phyloP scores from a whole-genome alignment of 2,113 vertebrate genomes.

The Dolichotis patagonum region DNA sequence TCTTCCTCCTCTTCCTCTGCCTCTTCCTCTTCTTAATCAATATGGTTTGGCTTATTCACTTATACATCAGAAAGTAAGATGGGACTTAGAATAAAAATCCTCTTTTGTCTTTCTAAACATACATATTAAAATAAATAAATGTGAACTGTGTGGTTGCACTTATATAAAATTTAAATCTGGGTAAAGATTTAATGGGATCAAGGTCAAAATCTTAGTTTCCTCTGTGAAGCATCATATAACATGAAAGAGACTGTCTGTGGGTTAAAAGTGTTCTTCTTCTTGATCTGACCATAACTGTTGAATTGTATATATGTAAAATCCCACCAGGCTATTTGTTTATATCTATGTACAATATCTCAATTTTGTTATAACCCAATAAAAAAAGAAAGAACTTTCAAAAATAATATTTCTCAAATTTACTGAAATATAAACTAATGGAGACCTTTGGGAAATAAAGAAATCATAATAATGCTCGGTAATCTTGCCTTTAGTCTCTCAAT shows the following conservation, averaged over 20 bases:
- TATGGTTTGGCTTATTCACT: neutral
- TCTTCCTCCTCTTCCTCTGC: too few species aligned
- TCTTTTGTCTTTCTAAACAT: constrained; percentile 21
- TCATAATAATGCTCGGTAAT: neutral
- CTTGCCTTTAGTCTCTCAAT: neutral
- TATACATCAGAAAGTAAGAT: neutral
- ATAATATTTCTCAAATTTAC: constrained; percentile 32
- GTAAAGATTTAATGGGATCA: neutral
- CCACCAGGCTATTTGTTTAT: neutral
- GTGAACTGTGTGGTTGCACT: neutral
- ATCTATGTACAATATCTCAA: neutral
- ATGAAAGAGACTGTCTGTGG: neutral
- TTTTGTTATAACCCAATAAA: neutral
- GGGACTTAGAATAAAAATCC: neutral
- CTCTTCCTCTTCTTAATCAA: neutral
- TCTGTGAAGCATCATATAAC: neutral
- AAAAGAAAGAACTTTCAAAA: neutral
- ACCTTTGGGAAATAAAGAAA: neutral
- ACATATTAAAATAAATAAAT: neutral
- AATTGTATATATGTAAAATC: constrained; percentile 35
- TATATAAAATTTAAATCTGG: neutral
- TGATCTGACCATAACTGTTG: neutral
- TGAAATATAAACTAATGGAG: neutral
- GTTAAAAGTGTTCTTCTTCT: neutral
- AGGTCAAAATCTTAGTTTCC: neutral